Evolutionary conservation across 1,140 invertebrate genomes (phyloP), one percentile per base, ranked within the genome.

Genomic region (Sitobion miscanthi): DNA sequence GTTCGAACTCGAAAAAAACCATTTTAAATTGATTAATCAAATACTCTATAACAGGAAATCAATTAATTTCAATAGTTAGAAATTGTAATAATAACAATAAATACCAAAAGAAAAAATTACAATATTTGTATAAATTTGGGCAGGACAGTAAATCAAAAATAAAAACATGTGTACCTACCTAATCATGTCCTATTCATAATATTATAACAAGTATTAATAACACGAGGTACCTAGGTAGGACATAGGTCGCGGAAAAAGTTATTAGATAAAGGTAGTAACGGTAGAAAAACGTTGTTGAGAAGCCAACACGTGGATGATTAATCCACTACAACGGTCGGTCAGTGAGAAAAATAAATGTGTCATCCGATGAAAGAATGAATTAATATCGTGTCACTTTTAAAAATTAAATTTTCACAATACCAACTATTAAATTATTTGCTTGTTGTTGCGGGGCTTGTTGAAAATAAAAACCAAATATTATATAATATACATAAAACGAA

Each of bases 1-100:
- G 1, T 87, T 87, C 30, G 85, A 87, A 49, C 45, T 9, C 0
- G 5, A 14, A n/a, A 87, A 86, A 87, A n/a, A 30, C 25, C 14
- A 77, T n/a, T 77, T 77, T 77, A 77, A 77, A 77, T 77, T 35
- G 62, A 77, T 77, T 77, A 77, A 77, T 77, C 62, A 77, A 77
- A 77, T 77, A 77, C 17, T 77, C 62, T 77, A n/a, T n/a, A 30
- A 5, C 49, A 30, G 21, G 38, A 85, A 85, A 85, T 85, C 83
- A 42, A 85, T 85, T 42, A 42, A 85, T 77, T 77, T 20, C 30
- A 77, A 69, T 17, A n/a, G 14, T 62, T 62, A 62, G n/a, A 57
- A 57, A 25, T 57, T 54, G 30, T 17, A 69, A 14, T 30, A 62
- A 30, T 62, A 30, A 62, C 11, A 57, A 57, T 14, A 14, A n/a